Percentiles rank a stretch among this genome's conserved stretches.
Conservation (phyloP, 2,888 invertebrate species). For the Scaptomyza caliginosa region DNA sequence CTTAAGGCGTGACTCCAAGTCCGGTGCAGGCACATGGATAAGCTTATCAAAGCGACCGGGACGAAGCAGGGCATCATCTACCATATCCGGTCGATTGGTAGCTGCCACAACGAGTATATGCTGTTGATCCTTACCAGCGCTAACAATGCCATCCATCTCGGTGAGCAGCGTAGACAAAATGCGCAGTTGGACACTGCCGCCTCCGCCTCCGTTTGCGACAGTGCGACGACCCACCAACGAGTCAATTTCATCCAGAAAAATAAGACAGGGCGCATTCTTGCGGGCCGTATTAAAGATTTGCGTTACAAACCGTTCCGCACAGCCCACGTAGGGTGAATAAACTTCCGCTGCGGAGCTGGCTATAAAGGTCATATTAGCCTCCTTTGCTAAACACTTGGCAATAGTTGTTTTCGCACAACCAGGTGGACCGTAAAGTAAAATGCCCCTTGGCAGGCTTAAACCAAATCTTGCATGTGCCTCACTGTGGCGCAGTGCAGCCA, state of each 20-base stretch:
- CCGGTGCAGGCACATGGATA: slow-evolving; percentile 87
- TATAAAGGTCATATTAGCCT: slow-evolving; percentile 85
- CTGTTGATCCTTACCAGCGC: slow-evolving; percentile 38
- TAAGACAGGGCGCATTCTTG: slow-evolving; percentile 86
- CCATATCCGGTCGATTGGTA: slow-evolving; percentile 87
- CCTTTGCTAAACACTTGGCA: slow-evolving; percentile 86
- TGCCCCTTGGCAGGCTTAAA: slow-evolving; percentile 86
- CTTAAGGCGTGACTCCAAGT: slow-evolving; percentile 84
- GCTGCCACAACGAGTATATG: slow-evolving; percentile 87
- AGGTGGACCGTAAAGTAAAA: slow-evolving; percentile 87
- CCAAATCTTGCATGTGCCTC: slow-evolving; percentile 86
- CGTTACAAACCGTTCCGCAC: slow-evolving; percentile 86
- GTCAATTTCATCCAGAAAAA: slow-evolving; percentile 88
- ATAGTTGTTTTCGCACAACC: slow-evolving; percentile 88
- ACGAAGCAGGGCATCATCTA: slow-evolving; percentile 87
- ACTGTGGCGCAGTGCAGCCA: slow-evolving; percentile 86
- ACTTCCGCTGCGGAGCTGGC: slow-evolving; percentile 87
- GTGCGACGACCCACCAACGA: slow-evolving; percentile 84
- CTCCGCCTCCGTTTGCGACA: slow-evolving; percentile 64
- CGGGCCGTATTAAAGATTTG: slow-evolving; percentile 87
- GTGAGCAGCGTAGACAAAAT: slow-evolving; percentile 87
- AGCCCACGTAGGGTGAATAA: slow-evolving; percentile 88
- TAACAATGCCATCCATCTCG: slow-evolving; percentile 88
- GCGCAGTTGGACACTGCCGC: slow-evolving; percentile 85
- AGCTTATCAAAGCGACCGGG: slow-evolving; percentile 88